These are phyloP conservation scores for Sinella curviseta DNA, from an alignment of 1,140 invertebrate genomes.

Conservation along the genomic window DNA sequence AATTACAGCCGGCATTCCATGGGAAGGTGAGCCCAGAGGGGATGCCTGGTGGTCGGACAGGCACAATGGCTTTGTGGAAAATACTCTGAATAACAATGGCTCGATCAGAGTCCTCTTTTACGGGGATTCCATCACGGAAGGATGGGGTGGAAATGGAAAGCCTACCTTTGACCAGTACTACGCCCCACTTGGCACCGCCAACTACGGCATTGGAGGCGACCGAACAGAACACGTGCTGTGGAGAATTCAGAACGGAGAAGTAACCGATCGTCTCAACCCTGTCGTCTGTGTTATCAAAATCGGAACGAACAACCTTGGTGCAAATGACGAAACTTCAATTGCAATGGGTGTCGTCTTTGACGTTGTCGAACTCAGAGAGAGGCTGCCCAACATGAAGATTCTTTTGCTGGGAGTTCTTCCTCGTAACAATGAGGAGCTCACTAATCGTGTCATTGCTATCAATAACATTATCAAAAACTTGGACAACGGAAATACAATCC, in stretches of 20 bases:
- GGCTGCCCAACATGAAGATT: constrained; percentile 23
- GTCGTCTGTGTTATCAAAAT: constrained; percentile 19
- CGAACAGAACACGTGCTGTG: constrained; percentile 17
- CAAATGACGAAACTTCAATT: neutral
- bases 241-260: constrained; percentile 8
- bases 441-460: neutral
- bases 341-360: neutral
- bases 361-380: neutral
- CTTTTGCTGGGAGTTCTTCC: constrained; percentile 15
- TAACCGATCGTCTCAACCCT: neutral
- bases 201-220: constrained; percentile 25
- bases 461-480: constrained; percentile 11
- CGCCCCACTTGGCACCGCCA: constrained; percentile 8
- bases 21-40: neutral
- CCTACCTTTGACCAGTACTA: constrained; percentile 13
- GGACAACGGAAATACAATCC: constrained; percentile 7
- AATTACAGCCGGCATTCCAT: neutral
- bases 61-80: constrained; percentile 12
- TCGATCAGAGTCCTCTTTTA: constrained; percentile 10
- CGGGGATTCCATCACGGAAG: constrained; percentile 15
- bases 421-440: neutral
- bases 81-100: neutral
- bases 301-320: constrained; percentile 12
- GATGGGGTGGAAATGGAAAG: neutral
- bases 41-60: neutral